These are phyloP conservation scores for Papilio gigon DNA, from an alignment of 2,888 invertebrate species.

Conservation along the genomic window DNA sequence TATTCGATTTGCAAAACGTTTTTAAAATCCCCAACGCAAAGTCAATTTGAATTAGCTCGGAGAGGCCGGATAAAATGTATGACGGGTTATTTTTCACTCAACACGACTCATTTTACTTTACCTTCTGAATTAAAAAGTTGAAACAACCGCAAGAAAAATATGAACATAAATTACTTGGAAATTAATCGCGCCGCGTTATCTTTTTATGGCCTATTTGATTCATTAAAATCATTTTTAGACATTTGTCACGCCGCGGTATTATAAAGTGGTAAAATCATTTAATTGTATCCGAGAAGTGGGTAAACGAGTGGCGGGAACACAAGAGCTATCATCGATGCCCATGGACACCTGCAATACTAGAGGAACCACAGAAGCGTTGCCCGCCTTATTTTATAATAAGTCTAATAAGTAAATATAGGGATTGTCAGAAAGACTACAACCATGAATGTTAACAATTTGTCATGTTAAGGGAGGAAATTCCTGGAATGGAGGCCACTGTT, in stretches of 20 bases:
- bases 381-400: too few relatives aligned
- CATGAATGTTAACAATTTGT: too few relatives aligned
- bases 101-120: conserved; percentile 14
- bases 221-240: conserved; percentile 27
- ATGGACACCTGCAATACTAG: too few relatives aligned
- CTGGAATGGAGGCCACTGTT: too few relatives aligned
- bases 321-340: too few relatives aligned
- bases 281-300: background rate
- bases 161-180: conserved; percentile 29
- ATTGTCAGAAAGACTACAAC: too few relatives aligned
- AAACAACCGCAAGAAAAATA: conserved; percentile 26
- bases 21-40: conserved; percentile 9
- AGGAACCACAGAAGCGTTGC: too few relatives aligned
- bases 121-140: conserved; percentile 19
- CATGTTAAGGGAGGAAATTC: too few relatives aligned
- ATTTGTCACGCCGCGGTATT: conserved; percentile 14
- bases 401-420: too few relatives aligned
- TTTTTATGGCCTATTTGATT: conserved; percentile 22
- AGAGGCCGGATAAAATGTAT: conserved; percentile 19
- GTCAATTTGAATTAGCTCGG: conserved; percentile 6
- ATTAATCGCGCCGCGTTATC: conserved; percentile 6
- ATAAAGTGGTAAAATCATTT: background rate
- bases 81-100: conserved; percentile 27
- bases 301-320: too few relatives aligned
- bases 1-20: background rate